Percentiles rank a stretch among this genome's conserved stretches.
Conservation (phyloP, 37 sponge, comb jelly and placozoan species). For the Hormiphora californensis region DNA sequence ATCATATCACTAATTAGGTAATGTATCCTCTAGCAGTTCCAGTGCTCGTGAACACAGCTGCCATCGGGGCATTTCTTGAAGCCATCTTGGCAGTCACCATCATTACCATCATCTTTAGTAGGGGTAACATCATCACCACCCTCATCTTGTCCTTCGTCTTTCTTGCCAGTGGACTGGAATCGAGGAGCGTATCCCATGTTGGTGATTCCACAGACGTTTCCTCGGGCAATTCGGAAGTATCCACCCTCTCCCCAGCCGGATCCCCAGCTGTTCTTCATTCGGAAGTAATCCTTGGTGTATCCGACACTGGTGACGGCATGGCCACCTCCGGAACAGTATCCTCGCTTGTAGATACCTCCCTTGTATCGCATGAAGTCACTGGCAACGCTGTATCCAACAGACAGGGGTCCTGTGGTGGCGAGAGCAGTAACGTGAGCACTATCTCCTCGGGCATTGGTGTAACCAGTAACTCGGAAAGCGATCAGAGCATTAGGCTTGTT, state of each 20-base stretch:
- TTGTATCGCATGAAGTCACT: not conserved
- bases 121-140: no score
- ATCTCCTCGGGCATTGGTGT: not conserved
- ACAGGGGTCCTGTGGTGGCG: not conserved
- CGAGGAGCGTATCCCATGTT: slow-evolving; percentile 7
- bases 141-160: not conserved
- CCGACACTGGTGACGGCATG: slow-evolving; percentile 15
- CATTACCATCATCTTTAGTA: not conserved
- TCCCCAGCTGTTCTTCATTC: slow-evolving; percentile 26
- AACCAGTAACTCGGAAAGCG: slow-evolving; percentile 3
- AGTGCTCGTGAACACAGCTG: slow-evolving; percentile 26
- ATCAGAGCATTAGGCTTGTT: not conserved
- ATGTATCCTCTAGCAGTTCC: not conserved
- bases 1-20: no score
- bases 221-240: not conserved
- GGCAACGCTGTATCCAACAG: not conserved
- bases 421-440: not conserved
- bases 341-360: not conserved
- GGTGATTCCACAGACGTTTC: slow-evolving; percentile 1
- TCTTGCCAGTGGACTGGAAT: not conserved
- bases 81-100: not conserved
- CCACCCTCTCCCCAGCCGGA: not conserved
- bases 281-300: not conserved
- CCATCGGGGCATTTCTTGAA: slow-evolving; percentile 13
- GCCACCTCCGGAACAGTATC: not conserved